Conservation (phyloP, 1,140 invertebrate genomes). For the Ceratosolen fusciceps region DNA sequence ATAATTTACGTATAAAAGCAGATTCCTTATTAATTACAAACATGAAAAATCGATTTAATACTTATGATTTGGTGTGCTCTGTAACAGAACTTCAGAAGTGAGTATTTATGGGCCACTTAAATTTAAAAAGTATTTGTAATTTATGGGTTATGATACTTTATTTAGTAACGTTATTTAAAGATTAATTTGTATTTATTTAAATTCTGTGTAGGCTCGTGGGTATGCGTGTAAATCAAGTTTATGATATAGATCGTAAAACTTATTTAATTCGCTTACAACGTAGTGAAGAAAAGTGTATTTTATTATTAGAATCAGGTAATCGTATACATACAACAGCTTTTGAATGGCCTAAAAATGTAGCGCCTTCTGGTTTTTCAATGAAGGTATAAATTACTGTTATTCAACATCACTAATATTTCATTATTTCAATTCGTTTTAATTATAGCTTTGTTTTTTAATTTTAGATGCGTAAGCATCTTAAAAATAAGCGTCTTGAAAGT, state of each 20-base stretch:
- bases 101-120: conserved; percentile 55
- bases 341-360: conserved; percentile 98
- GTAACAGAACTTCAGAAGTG: conserved; percentile 89
- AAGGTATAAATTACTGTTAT: conserved; percentile 77
- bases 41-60: conserved; percentile 94
- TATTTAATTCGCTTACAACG: conserved; percentile 93
- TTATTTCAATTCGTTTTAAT: not conserved
- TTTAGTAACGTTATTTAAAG: conserved; percentile 4
- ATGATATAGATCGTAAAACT: conserved; percentile 97
- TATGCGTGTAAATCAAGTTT: conserved; percentile 96
- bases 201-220: conserved; percentile 81
- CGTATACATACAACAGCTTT: conserved; percentile 94
- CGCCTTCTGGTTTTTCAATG: conserved; percentile 97
- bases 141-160: conserved; percentile 23
- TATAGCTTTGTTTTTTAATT: conserved; percentile 25
- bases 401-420: not conserved
- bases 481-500: conserved; percentile 93
- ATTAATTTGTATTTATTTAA: conserved; percentile 17
- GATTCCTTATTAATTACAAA: conserved; percentile 54
- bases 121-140: not conserved
- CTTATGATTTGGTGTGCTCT: conserved; percentile 89
- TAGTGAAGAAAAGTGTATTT: conserved; percentile 86
- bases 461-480: conserved; percentile 95
- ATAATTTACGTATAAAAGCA: conserved; percentile 11
- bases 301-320: conserved; percentile 95